Percentiles rank a stretch among this genome's conserved stretches.
Evolutionary conservation across 2,797 vertebrate species (phyloP).

Genomic region (Hemibagrus guttatus): DNA sequence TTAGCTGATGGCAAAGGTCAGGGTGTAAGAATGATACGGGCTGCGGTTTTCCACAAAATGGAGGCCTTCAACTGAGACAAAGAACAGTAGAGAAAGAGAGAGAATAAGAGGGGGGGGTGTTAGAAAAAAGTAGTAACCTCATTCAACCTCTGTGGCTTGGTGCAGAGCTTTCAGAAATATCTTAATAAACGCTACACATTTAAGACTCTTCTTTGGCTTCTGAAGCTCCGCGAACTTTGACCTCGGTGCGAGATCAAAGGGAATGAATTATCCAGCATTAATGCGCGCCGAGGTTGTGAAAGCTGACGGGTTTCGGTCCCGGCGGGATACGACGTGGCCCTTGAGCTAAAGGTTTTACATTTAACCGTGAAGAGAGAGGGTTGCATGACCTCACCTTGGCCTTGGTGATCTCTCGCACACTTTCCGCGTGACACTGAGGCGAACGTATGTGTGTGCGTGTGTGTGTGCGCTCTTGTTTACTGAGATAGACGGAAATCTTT

Average conservation of each 20-base stretch:
- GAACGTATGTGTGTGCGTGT: background rate
- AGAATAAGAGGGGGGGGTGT: background rate
- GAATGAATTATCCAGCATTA: constrained; percentile 66
- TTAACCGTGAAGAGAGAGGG: constrained; percentile 76
- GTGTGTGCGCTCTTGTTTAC: background rate
- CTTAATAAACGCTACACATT: constrained; percentile 41
- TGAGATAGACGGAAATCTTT: background rate
- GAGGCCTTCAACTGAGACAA: constrained; percentile 55
- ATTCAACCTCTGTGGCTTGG: constrained; percentile 48
- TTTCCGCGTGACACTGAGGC: background rate
- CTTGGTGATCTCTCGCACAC: constrained; percentile 59
- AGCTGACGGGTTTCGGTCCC: constrained; percentile 56
- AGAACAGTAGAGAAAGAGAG: constrained; percentile 48
- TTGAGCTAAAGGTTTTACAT: constrained; percentile 74
- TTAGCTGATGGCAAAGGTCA: constrained; percentile 64
- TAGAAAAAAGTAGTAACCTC: constrained; percentile 40
- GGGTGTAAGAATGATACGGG: constrained; percentile 57
- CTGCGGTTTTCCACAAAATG: constrained; percentile 60
- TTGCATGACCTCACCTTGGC: constrained; percentile 76
- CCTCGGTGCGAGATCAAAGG: constrained; percentile 35
- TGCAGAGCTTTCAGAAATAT: constrained; percentile 45
- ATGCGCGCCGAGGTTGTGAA: constrained; percentile 69
- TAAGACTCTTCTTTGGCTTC: constrained; percentile 21
- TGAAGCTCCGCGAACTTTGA: constrained; percentile 44
- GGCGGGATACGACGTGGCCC: constrained; percentile 66